A percentile compares a stretch with the other conserved stretches of the same genome.
These are phyloP conservation scores for Excalfactoria chinensis DNA, from an alignment of 2,113 vertebrate genomes.

Conservation along the genomic window DNA sequence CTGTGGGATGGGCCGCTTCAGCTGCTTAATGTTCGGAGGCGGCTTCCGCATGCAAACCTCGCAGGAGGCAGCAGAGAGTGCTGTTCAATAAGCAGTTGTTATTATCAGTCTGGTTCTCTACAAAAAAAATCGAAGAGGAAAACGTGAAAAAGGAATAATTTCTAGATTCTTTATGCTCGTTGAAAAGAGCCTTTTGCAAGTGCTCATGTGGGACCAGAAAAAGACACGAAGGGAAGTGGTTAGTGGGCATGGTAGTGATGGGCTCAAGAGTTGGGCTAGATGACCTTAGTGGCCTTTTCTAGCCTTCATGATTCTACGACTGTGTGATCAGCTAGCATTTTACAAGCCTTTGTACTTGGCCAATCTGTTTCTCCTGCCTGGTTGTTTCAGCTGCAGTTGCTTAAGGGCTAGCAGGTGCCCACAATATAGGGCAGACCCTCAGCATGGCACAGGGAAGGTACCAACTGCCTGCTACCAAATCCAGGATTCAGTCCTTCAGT, in stretches of 20 bases:
- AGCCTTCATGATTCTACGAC: no score
- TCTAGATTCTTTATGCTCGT: not conserved
- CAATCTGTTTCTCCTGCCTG: not conserved
- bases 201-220: not conserved
- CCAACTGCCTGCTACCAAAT: not conserved
- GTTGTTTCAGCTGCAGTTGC: not conserved
- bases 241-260: no score
- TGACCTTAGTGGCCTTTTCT: no score
- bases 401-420: fast-evolving
- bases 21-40: not conserved
- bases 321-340: not conserved
- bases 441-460: not conserved
- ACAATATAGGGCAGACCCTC: fast-evolving
- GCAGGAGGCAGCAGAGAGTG: slow-evolving; percentile 57
- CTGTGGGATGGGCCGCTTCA: fast-evolving
- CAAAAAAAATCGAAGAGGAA: not conserved
- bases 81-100: slow-evolving; percentile 39
- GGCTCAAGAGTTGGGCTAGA: no score
- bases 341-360: not conserved
- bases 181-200: not conserved
- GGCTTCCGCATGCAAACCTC: not conserved
- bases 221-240: no score
- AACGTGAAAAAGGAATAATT: not conserved
- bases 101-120: not conserved
- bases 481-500: not conserved